Evolutionary conservation across 1,140 invertebrate species (phyloP), one percentile per base, ranked within the genome.

Genomic region (Fopius arisanus): DNA sequence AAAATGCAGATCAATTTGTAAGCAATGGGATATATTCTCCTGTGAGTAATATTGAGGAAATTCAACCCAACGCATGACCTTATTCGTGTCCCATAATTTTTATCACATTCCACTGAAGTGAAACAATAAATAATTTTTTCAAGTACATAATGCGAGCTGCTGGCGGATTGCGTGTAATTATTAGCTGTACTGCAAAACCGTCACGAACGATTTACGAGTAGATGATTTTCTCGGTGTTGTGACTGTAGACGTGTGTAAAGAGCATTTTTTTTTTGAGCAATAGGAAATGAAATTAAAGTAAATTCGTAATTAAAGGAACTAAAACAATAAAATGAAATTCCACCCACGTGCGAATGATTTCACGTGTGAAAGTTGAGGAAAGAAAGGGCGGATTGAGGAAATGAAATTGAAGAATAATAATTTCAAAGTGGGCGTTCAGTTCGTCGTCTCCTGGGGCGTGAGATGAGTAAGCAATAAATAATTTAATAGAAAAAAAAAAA

Each of bases 181-280:
- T 37, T 59, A 59, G 19, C 9, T 59, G 23, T 19, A 59, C 4
- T 26, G 19, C 54, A 59, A 59, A 59, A n/a, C 7, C 63, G 59
- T n/a, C 37, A 74, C 33, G 59, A 40, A 66, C 29, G 29, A 21
- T 65, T 67, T 48, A 70, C 19, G 43, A 31, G 3, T 59, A 66
- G 43, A 70, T 21, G n/a, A 48, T 69, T 67, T 67, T 72, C 62
- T 76, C 67, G 67, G 29, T 78, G 77, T 78, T 69, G 72, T 78
- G 72, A 76, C 29, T 75, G 71, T 78, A 78, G 70, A 74, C 65
- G 29, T 76, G 67, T 78, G 48, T 67, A 67, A 73, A 68, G 43
- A 48, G n/a, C n/a, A n/a, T n/a, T n/a, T n/a, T n/a, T n/a, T n/a
- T n/a, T 37, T 26, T 29, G 37, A 28, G 14, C 41, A 41, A 71